Conservation (phyloP, 2,113 vertebrate species). For the Bothrops jararaca region DNA sequence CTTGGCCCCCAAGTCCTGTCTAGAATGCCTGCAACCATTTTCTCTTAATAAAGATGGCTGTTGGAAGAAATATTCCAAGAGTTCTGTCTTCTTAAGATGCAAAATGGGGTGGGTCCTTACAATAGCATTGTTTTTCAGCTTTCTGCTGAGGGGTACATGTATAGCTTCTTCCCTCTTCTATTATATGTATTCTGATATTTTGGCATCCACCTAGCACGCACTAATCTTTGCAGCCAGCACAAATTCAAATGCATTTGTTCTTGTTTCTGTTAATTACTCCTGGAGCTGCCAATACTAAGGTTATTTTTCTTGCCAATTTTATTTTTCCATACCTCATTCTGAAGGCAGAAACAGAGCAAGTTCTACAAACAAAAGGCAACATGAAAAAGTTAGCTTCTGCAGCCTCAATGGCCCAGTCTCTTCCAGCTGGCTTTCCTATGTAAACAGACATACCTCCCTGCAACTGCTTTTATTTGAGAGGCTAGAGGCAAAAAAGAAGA, state of each 20-base stretch:
- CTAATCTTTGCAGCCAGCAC: background rate
- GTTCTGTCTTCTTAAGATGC: no score
- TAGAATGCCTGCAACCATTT: no score
- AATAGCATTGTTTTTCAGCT: background rate
- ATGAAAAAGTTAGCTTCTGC: background rate
- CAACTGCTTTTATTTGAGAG: background rate
- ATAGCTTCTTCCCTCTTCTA: background rate
- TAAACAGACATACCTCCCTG: background rate
- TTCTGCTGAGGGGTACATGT: background rate
- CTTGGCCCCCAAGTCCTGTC: no score
- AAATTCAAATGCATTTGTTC: background rate
- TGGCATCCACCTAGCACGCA: background rate
- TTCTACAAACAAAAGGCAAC: slow-evolving; percentile 8
- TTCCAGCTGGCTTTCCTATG: background rate
- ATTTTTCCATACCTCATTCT: background rate
- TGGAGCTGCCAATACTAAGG: background rate
- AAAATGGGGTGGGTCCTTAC: no score
- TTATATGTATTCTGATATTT: background rate
- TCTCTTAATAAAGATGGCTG: no score
- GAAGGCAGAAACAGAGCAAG: background rate
- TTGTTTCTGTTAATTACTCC: slow-evolving; percentile 3
- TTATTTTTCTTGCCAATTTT: background rate
- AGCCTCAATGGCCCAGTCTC: background rate
- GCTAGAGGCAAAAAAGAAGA: background rate
- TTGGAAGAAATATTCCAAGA: no score